Base-by-base conservation (phyloP, 2,113 vertebrate genomes). In the Chauna torquata region DNA sequence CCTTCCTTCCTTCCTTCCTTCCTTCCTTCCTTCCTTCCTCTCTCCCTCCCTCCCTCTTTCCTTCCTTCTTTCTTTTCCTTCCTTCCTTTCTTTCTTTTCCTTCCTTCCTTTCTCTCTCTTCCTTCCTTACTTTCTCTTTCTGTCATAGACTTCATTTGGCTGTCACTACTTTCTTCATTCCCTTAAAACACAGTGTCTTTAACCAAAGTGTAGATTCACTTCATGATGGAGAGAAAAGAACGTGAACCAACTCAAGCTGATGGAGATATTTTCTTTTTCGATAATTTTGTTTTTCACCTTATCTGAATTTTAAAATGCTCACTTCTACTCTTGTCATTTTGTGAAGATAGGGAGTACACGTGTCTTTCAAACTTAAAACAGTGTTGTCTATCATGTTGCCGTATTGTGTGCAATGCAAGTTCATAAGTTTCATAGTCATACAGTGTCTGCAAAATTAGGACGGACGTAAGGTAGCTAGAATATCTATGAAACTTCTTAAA, bases 341-440 rank as follows among this genome's bases (percentile, higher is more conserved):
- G 23, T 74, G 22, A 30, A 87, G 8, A 12, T 36, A 30, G 7
- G 11, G 11, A 79, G 8, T 62, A 18, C 11, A 9, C 55, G 2
- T 75, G 47, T 81, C 45, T 34, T 83, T 65, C 45, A 79, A 49
- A 65, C 9, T 80, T 81, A 80, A 85, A 89, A 14, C 12, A 54
- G 8, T n/a, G 8, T 70, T 88, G 38, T 88, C 66, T 90, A 2
- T 93, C 87, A 96, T 90, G 28, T 23, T 94, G 69, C 9, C 66
- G 92, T 95, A 76, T 6, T 79, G 28, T 94, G 92, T 96, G 20
- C 58, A 82, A 74, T 49, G 62, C 27, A 80, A 85, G 28, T 74
- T 95, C 28, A 78, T 85, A 95, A 95, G 86, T 81, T 91, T 68
- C 88, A 93, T 95, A 92, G 69, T 87, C n/a, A 72, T 76, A 68